These are phyloP conservation scores for Eriosoma lanigerum DNA, from an alignment of 1,140 invertebrate genomes.

Conservation along the genomic window DNA sequence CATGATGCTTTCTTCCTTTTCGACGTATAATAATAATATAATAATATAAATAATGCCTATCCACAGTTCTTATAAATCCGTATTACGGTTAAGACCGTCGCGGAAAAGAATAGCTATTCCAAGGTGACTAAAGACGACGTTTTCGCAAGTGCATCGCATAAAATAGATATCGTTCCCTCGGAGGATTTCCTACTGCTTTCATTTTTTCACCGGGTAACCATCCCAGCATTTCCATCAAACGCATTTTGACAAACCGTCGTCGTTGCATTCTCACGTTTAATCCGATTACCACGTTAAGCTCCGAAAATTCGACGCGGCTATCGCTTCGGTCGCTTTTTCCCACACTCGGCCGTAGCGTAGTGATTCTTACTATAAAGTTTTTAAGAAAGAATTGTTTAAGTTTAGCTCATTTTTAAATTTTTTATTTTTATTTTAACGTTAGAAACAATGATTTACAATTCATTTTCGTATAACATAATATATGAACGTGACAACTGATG, in stretches of 20 bases:
- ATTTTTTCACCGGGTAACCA: background rate
- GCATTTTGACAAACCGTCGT: slow-evolving; percentile 13
- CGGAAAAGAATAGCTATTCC: background rate
- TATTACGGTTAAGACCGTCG: background rate
- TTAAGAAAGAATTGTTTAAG: too few relatives aligned
- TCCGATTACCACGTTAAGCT: slow-evolving; percentile 1
- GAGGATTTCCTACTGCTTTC: background rate
- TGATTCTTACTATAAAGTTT: too few relatives aligned
- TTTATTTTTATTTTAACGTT: too few relatives aligned
- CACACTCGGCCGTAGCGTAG: background rate
- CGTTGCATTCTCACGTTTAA: background rate
- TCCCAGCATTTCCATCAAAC: slow-evolving; percentile 1
- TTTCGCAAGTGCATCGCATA: background rate
- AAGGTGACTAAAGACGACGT: background rate
- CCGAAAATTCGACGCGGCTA: background rate
- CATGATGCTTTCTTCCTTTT: too few relatives aligned
- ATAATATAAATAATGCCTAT: too few relatives aligned
- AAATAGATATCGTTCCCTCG: background rate
- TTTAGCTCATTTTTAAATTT: too few relatives aligned
- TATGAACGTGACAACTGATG: too few relatives aligned
- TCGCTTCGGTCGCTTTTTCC: too few relatives aligned
- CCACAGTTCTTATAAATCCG: slow-evolving; percentile 23
- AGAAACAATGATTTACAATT: too few relatives aligned
- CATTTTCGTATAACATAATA: too few relatives aligned
- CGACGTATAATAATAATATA: too few relatives aligned